Percentiles rank a stretch among this genome's conserved stretches.
Evolutionary conservation across 2,797 vertebrate genomes (phyloP).

Genomic region (Oreochromis grahami): DNA sequence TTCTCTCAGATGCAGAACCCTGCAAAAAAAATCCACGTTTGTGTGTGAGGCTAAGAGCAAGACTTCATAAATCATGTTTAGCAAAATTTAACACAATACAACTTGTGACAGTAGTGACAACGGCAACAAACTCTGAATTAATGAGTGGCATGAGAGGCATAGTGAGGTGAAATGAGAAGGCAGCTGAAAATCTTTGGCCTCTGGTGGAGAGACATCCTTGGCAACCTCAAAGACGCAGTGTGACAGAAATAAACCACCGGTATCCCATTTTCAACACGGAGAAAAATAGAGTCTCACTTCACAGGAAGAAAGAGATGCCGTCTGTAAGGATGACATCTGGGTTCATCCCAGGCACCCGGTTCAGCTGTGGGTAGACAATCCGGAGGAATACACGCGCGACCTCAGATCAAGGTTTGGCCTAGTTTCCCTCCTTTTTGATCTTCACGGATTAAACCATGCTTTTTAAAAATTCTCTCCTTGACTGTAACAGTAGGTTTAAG

Average conservation of each 20-base stretch:
- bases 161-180: not conserved
- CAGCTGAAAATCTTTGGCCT: not conserved
- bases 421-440: slow-evolving; percentile 4
- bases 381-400: not conserved
- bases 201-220: slow-evolving; percentile 14
- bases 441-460: not conserved
- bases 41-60: not conserved
- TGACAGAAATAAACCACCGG: slow-evolving; percentile 46
- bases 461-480: not conserved
- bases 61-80: not conserved
- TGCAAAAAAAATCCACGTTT: not conserved
- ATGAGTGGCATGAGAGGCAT: slow-evolving; percentile 2
- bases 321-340: slow-evolving; percentile 20
- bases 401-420: slow-evolving; percentile 10
- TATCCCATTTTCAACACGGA: slow-evolving; percentile 25
- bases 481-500: slow-evolving; percentile 9
- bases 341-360: slow-evolving; percentile 2
- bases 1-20: not conserved
- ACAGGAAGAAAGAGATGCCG: slow-evolving; percentile 7
- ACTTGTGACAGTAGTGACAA: not conserved
- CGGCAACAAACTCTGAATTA: slow-evolving; percentile 9
- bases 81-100: not conserved
- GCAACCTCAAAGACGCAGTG: slow-evolving; percentile 19
- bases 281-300: not conserved
- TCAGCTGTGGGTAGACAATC: slow-evolving; percentile 21